Evolutionary conservation across 2,797 vertebrate genomes (phyloP).

Genomic region (Coregonus sp.): DNA sequence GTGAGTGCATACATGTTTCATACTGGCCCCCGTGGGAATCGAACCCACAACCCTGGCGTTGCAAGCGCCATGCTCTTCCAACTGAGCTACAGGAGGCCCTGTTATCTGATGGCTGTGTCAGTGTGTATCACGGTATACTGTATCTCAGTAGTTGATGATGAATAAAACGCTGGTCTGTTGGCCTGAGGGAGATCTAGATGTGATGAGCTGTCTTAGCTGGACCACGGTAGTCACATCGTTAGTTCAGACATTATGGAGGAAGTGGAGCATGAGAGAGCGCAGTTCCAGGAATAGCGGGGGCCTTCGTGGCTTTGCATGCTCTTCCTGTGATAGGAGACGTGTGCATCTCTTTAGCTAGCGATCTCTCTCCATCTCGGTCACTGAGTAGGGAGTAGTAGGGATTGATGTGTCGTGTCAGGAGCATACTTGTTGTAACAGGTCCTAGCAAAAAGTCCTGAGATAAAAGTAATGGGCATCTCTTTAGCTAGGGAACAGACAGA

Average conservation of each 20-base stretch:
- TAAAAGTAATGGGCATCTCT: no score
- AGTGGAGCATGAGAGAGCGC: conserved; percentile 19
- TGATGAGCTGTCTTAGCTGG: conserved; percentile 22
- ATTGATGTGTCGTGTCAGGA: background rate
- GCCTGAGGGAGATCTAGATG: background rate
- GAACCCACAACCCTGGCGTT: no score
- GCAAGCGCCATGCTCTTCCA: no score
- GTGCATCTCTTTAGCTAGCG: background rate
- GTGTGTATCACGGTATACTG: conserved; percentile 10
- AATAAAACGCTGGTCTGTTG: conserved; percentile 20
- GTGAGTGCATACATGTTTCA: no score
- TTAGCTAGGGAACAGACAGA: no score
- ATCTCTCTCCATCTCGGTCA: background rate
- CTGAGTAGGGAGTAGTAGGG: background rate
- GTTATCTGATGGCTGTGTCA: conserved; percentile 32
- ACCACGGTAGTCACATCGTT: conserved; percentile 28
- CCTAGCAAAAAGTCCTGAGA: no score
- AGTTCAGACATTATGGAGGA: conserved; percentile 39
- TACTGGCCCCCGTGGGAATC: no score
- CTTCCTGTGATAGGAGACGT: background rate
- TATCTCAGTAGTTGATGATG: conserved; percentile 25
- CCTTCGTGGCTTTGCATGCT: background rate
- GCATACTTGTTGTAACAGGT: background rate
- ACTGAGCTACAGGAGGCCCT: background rate
- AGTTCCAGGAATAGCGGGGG: background rate